A percentile compares a stretch with the other conserved stretches of the same genome.
phyloP scores from a whole-genome alignment of 2,797 vertebrate species.

The Cryptoprocta ferox region DNA sequence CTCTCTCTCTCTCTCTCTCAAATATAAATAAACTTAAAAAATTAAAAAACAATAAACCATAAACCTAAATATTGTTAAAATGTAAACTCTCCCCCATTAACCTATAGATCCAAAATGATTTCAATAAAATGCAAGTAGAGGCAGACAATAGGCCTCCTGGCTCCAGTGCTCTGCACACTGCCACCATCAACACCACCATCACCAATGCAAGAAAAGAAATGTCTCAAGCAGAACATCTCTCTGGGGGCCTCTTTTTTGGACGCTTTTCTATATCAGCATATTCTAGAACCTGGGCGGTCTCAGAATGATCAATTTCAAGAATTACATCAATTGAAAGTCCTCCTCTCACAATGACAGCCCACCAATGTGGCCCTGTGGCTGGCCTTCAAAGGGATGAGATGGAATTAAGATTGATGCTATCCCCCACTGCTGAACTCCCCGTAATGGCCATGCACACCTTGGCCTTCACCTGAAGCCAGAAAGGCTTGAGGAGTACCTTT shows the following conservation, averaged over 20 bases:
- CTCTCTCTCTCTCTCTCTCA: too few relatives aligned
- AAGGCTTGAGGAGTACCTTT: constrained; percentile 61
- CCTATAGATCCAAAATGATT: not conserved
- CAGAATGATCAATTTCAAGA: not conserved
- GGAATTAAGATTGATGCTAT: not conserved
- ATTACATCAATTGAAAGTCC: not conserved
- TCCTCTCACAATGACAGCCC: not conserved
- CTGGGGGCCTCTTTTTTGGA: constrained; percentile 27
- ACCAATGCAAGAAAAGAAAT: constrained; percentile 74
- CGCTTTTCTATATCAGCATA: constrained; percentile 55
- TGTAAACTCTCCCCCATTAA: not conserved
- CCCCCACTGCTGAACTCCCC: not conserved
- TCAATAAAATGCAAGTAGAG: not conserved
- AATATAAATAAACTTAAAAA: too few relatives aligned
- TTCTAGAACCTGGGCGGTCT: not conserved
- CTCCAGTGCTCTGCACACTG: not conserved
- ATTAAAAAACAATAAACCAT: too few relatives aligned
- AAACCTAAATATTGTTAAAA: not conserved
- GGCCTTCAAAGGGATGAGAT: not conserved
- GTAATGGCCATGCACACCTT: constrained; percentile 73
- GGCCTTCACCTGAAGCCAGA: constrained; percentile 84
- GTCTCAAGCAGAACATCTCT: constrained; percentile 73
- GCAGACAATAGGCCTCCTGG: not conserved
- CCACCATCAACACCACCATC: not conserved
- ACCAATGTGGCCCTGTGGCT: not conserved